Base-by-base conservation (phyloP, 2,797 vertebrate genomes). In the Pteronotus mesoamericanus region DNA sequence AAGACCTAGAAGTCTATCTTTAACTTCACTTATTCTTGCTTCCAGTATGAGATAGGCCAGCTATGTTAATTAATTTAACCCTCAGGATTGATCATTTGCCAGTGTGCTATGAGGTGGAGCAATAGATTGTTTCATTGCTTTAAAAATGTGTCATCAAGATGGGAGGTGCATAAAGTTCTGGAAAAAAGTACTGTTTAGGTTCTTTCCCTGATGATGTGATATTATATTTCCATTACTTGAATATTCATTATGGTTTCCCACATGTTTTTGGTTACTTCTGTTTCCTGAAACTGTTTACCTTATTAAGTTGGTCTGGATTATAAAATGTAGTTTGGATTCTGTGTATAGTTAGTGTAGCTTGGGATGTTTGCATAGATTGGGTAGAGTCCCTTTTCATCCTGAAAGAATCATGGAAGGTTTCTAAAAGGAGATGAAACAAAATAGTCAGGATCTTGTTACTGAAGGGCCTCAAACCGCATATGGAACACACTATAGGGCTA, bases 261-360 rank as follows among this genome's bases (percentile, higher is more conserved):
- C 93, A 91, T 95, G 74, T 86, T 96, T 96, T 96, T 97, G 97
- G 97, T 97, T 97, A 95, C 91, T 69, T 96, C 86, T 95, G 89
- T 93, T 97, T 97, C 96, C 96, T 97, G 95, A 78, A 96, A 98
- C 96, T 96, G 97, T 97, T 97, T 97, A 96, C 96, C 95, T 96
- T 97, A 96, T 98, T 97, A 96, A 96, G 69, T 95, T 91, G 83
- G 86, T 94, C 89, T 96, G 94, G 74, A 59, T 97, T 96, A 85
- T 91, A 86, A 97, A 95, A 85, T 68, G 78, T 95, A 91, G 88
- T 64, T 95, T 86, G 39, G 83, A 66, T 44, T 93, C 80, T 93
- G 55, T 84, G 44, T 79, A 86, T 89, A 48, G 26, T 94, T 86
- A 86, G 68, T 89, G 37, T 68, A 91, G 44, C 24, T 82, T 74